These are phyloP conservation scores for Limulus polyphemus DNA, from an alignment of 2,888 invertebrate genomes.

Conservation along the genomic window DNA sequence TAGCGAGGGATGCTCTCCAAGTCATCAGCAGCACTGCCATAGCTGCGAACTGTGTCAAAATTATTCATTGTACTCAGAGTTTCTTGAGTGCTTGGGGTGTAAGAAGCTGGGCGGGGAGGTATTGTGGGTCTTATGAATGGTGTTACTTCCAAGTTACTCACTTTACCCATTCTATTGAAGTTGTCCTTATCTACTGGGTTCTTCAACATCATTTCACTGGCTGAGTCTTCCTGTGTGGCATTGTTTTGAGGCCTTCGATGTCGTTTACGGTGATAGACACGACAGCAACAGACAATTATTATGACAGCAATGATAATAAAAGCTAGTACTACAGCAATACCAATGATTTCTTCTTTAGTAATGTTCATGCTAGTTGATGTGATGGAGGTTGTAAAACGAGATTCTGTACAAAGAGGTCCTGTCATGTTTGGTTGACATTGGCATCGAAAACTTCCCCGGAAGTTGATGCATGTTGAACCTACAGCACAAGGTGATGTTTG, in stretches of 20 bases:
- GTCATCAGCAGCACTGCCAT: slow-evolving; percentile 88
- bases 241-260: slow-evolving; percentile 40
- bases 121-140: slow-evolving; percentile 43
- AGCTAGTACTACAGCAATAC: slow-evolving; percentile 39
- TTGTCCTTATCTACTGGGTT: slow-evolving; percentile 38
- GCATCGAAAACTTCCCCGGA: slow-evolving; percentile 37
- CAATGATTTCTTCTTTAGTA: slow-evolving; percentile 48
- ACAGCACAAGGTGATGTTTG: slow-evolving; percentile 66
- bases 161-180: slow-evolving; percentile 56
- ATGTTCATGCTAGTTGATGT: slow-evolving; percentile 48
- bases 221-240: slow-evolving; percentile 37
- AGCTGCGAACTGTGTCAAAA: slow-evolving; percentile 78
- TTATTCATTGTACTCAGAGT: slow-evolving; percentile 48
- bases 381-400: slow-evolving; percentile 42
- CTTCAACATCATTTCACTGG: slow-evolving; percentile 32
- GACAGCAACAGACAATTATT: slow-evolving; percentile 38
- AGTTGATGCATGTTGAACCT: slow-evolving; percentile 73
- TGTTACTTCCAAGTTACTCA: slow-evolving; percentile 66
- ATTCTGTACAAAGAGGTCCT: slow-evolving; percentile 33
- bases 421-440: slow-evolving; percentile 38
- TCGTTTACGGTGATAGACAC: slow-evolving; percentile 40
- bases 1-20: slow-evolving; percentile 48
- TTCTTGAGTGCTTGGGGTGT: slow-evolving; percentile 52
- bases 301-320: slow-evolving; percentile 45
- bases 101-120: slow-evolving; percentile 65